Evolutionary conservation across 2,113 vertebrate genomes (phyloP).

Genomic region (Erythrocebus patas): DNA sequence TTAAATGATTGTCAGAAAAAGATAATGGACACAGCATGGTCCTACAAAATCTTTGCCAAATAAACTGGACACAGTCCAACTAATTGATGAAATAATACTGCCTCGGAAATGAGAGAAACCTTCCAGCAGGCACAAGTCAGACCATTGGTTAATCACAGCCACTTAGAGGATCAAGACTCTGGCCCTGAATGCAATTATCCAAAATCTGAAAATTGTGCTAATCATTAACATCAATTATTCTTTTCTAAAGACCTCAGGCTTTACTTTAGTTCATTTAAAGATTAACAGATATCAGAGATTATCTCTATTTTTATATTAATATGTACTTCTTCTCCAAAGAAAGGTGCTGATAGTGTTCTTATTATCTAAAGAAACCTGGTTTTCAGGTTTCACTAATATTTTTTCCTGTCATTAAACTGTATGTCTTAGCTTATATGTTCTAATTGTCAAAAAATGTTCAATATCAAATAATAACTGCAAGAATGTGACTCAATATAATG

Average conservation of each 20-base stretch:
- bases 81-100: conserved; percentile 55
- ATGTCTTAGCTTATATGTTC: background rate
- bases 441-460: background rate
- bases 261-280: background rate
- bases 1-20: conserved; percentile 60
- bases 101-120: conserved; percentile 38
- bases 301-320: background rate
- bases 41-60: conserved; percentile 64
- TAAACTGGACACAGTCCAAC: conserved; percentile 54
- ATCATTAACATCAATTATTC: conserved; percentile 41
- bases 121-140: conserved; percentile 43
- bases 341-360: background rate
- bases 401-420: background rate
- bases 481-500: background rate
- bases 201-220: conserved; percentile 46
- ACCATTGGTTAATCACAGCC: conserved; percentile 49
- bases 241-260: background rate
- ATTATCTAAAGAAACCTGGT: conserved; percentile 16
- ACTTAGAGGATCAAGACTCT: conserved; percentile 46
- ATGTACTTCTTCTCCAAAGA: background rate
- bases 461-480: background rate
- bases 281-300: conserved; percentile 17
- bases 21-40: conserved; percentile 50
- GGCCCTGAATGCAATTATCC: background rate
- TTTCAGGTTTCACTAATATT: background rate